phyloP scores from a whole-genome alignment of 2,113 vertebrate genomes.

The Platanista minor region DNA sequence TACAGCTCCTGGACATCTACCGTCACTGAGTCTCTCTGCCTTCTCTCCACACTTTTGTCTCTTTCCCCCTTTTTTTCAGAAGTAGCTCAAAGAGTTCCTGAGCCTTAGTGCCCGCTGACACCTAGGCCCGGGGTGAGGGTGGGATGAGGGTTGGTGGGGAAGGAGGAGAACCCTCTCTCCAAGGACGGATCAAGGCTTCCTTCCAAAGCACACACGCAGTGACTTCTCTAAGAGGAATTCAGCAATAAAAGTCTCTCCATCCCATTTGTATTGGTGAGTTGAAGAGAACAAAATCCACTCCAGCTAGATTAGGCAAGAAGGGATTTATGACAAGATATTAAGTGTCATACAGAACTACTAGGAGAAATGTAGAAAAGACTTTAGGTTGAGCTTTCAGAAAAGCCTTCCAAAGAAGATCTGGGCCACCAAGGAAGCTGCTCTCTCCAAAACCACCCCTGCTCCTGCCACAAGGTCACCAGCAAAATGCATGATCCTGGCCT shows the following conservation, averaged over 20 bases:
- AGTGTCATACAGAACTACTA: slow-evolving; percentile 21
- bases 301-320: neutral
- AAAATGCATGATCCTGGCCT: neutral
- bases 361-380: slow-evolving; percentile 48
- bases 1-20: neutral
- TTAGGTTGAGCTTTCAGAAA: slow-evolving; percentile 11
- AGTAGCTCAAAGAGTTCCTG: neutral
- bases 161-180: neutral
- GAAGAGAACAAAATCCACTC: slow-evolving; percentile 39
- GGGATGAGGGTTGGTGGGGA: no score
- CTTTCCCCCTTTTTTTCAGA: neutral
- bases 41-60: neutral
- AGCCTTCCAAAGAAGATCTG: neutral
- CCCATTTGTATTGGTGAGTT: neutral
- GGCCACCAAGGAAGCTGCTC: neutral
- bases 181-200: neutral
- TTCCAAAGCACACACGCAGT: neutral
- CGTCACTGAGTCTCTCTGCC: neutral
- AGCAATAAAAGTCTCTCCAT: neutral
- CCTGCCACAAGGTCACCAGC: neutral
- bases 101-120: neutral
- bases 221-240: neutral
- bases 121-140: neutral
- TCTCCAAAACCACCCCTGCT: neutral
- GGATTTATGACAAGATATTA: slow-evolving; percentile 31